Evolutionary conservation across 2,797 vertebrate species (phyloP).

Genomic region (Lacerta bilineata): DNA sequence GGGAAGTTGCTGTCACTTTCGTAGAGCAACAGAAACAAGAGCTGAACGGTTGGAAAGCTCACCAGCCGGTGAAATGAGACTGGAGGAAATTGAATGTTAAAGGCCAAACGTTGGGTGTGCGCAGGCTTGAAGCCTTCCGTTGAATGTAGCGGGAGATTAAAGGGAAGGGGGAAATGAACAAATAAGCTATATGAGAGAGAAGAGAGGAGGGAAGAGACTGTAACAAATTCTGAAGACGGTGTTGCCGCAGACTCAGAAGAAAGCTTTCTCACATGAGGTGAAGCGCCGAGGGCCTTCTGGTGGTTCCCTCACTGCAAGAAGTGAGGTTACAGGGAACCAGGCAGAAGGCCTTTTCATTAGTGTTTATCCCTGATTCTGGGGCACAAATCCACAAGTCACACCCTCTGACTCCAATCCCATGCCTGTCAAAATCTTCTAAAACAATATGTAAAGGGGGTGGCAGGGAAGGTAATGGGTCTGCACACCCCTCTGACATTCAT

Average conservation of each 20-base stretch:
- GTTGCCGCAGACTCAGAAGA: background rate
- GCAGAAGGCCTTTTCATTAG: too few species aligned
- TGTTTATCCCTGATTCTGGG: too few species aligned
- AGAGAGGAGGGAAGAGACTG: background rate
- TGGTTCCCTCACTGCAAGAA: too few species aligned
- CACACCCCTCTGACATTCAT: too few species aligned
- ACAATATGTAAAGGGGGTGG: too few species aligned
- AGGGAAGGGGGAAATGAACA: background rate
- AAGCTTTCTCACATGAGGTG: background rate
- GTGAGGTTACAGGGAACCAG: too few species aligned
- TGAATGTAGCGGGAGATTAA: background rate
- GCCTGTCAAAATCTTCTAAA: too few species aligned
- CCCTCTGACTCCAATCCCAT: too few species aligned
- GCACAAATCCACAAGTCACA: too few species aligned
- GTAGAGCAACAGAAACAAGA: conserved; percentile 23
- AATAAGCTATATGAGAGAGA: background rate
- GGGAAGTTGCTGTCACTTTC: conserved; percentile 39
- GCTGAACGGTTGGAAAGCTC: conserved; percentile 34
- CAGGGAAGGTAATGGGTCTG: too few species aligned
- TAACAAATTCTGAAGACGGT: background rate
- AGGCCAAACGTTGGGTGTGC: conserved; percentile 1
- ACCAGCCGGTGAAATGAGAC: conserved; percentile 39
- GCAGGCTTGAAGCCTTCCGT: background rate
- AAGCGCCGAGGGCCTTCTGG: too few species aligned
- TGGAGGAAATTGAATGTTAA: conserved; percentile 38